Percentiles rank a stretch among this genome's conserved stretches.
These are phyloP conservation scores for Dipodomys stephensi DNA, from an alignment of 2,113 vertebrate species.

Conservation along the genomic window DNA sequence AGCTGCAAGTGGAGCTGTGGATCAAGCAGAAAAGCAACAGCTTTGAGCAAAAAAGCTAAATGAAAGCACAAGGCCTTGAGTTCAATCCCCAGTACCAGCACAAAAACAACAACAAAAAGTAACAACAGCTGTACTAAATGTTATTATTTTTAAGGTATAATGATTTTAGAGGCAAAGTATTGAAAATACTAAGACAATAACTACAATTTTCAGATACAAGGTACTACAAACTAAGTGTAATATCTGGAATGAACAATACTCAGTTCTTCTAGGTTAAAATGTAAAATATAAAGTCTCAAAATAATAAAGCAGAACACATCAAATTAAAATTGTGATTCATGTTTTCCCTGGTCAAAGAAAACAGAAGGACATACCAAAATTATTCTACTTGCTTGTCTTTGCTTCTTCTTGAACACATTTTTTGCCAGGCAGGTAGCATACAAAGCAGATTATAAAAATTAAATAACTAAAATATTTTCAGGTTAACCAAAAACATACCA, in stretches of 20 bases:
- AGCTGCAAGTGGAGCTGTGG: too few species aligned
- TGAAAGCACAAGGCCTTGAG: too few species aligned
- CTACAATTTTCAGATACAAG: neutral
- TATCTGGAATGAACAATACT: neutral
- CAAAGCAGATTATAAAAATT: constrained; percentile 27
- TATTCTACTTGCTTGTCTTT: constrained; percentile 17
- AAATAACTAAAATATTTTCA: constrained; percentile 31
- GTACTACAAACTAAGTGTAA: neutral
- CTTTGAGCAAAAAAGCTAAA: too few species aligned
- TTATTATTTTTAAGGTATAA: constrained; percentile 10
- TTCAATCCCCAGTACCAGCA: too few species aligned
- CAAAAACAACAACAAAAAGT: neutral
- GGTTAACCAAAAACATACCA: constrained; percentile 34
- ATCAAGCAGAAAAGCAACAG: too few species aligned
- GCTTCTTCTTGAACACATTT: constrained; percentile 37
- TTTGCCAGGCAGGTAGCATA: constrained; percentile 21
- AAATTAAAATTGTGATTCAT: constrained; percentile 30
- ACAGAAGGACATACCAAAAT: neutral
- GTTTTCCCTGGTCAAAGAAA: constrained; percentile 46
- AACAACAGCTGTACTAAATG: constrained; percentile 8
- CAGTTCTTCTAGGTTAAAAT: constrained; percentile 24
- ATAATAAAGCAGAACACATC: constrained; percentile 8
- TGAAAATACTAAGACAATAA: neutral
- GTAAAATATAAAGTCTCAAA: constrained; percentile 35
- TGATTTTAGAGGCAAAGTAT: neutral